Conservation (phyloP, 2,797 vertebrate genomes). For the Chelonia mydas region DNA sequence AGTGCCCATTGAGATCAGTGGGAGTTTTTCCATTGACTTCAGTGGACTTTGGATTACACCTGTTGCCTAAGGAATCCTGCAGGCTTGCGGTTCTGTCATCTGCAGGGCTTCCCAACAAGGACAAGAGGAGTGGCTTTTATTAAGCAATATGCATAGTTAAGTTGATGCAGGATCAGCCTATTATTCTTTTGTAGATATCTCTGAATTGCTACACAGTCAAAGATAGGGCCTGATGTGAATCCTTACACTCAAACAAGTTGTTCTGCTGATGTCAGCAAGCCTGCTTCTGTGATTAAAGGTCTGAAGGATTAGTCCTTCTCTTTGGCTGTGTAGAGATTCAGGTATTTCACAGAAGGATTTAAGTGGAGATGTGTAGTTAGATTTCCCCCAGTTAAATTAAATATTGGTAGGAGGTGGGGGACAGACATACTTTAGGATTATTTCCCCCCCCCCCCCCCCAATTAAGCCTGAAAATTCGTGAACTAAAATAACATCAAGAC, state of each 20-base stretch:
- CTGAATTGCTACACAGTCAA: neutral
- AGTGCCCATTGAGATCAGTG: conserved; percentile 22
- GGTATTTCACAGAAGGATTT: neutral
- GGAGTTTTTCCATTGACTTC: conserved; percentile 53
- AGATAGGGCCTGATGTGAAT: neutral
- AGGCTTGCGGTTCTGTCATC: neutral
- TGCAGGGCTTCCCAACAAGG: neutral
- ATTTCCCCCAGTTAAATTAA: neutral
- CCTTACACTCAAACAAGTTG: neutral
- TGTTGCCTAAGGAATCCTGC: conserved; percentile 34
- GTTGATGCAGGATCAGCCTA: neutral
- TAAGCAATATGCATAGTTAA: neutral
- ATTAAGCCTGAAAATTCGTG: no score
- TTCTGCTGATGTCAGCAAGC: neutral
- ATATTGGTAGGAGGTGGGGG: neutral
- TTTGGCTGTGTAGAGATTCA: neutral
- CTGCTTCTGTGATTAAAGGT: neutral
- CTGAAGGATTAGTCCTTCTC: neutral
- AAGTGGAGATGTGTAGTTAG: neutral
- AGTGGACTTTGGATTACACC: conserved; percentile 22
- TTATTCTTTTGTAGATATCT: neutral
- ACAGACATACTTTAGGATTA: no score
- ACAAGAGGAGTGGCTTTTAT: neutral
- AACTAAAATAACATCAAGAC: no score
- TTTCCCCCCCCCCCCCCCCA: no score